Base-by-base conservation (phyloP, 1,140 invertebrate genomes). In the Bombus huntii region DNA sequence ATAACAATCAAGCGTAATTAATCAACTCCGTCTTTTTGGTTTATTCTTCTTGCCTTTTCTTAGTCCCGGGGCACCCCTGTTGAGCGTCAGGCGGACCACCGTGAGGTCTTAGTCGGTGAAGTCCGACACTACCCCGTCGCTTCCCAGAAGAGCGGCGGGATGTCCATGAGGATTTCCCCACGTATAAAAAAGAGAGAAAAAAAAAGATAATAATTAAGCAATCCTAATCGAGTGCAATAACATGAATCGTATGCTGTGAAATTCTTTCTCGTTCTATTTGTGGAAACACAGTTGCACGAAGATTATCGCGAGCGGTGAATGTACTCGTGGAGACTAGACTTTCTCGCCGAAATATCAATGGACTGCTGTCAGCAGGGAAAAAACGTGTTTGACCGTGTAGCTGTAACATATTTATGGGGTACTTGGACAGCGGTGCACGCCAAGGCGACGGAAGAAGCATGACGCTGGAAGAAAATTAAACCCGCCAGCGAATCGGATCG, bases 381-480 rank as follows among this genome's bases (percentile, higher is more conserved):
- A 78, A 84, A 71, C 18, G 37, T 70, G 37, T 22, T 53, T 39
- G 44, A 9, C n/a, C 42, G 25, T 65, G 42, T 22, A 53, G 25
- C 15, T 39, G 73, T n/a, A 80, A 79, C 66, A 12, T 80, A 80
- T 84, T 84, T 84, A 72, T 59, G 65, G 66, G 74, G 34, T 57
- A 75, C 34, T 57, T 68, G 76, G 73, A 53, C 47, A 59, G 28
- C 47, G 15, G 28, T 6, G 47, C 47, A 72, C 44, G 73, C 62
- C 44, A 84, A 84, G 76, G 79, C 53, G 39, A 39, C 18, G 66
- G 53, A 47, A 83, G 73, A 68, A 47, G 39, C 68, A 76, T 53
- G 75, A 84, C 83, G 53, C 44, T 28, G 22, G 72, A 37, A 57
- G 83, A 71, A 80, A 84, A 84, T 84, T 59, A 79, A 79, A 84